These are phyloP conservation scores for Pandemis heparana DNA, from an alignment of 2,888 invertebrate species.

Conservation along the genomic window DNA sequence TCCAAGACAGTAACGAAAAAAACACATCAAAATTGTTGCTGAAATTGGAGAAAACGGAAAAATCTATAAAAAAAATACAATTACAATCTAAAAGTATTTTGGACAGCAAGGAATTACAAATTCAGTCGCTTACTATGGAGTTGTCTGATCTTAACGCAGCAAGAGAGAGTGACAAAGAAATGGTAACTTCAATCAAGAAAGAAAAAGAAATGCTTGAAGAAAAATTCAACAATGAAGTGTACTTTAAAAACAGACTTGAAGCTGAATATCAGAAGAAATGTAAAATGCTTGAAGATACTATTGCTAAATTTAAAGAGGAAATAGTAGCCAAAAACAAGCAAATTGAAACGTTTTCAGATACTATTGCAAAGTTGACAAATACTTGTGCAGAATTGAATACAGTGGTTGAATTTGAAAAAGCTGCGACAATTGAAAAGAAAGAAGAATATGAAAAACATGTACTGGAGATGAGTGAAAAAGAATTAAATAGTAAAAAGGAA, in stretches of 20 bases:
- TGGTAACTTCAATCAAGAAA: constrained; percentile 46
- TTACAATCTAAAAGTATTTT: constrained; percentile 48
- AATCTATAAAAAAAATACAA: constrained; percentile 52
- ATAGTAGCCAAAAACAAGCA: constrained; percentile 49
- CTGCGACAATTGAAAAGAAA: constrained; percentile 4
- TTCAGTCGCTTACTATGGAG: constrained; percentile 53
- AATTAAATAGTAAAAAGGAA: constrained; percentile 8
- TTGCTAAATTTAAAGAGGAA: constrained; percentile 52
- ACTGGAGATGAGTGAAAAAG: constrained; percentile 13
- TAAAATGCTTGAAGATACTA: constrained; percentile 49
- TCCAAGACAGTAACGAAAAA: constrained; percentile 18
- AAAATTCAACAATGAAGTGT: constrained; percentile 53
- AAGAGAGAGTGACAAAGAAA: constrained; percentile 49
- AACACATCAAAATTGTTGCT: constrained; percentile 14
- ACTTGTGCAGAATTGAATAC: not conserved
- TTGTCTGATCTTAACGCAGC: constrained; percentile 51
- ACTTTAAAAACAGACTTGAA: constrained; percentile 54
- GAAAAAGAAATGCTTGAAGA: constrained; percentile 53
- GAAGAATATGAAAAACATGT: constrained; percentile 23
- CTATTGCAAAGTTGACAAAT: not conserved
- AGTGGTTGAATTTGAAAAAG: constrained; percentile 12
- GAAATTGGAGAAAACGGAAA: constrained; percentile 48
- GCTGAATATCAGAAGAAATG: constrained; percentile 58
- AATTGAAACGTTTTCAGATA: not conserved
- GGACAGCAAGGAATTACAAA: constrained; percentile 52